Evolutionary conservation across 1,140 invertebrate species (phyloP), one percentile per base, ranked within the genome.

Genomic region (Tetragnatha versicolor): DNA sequence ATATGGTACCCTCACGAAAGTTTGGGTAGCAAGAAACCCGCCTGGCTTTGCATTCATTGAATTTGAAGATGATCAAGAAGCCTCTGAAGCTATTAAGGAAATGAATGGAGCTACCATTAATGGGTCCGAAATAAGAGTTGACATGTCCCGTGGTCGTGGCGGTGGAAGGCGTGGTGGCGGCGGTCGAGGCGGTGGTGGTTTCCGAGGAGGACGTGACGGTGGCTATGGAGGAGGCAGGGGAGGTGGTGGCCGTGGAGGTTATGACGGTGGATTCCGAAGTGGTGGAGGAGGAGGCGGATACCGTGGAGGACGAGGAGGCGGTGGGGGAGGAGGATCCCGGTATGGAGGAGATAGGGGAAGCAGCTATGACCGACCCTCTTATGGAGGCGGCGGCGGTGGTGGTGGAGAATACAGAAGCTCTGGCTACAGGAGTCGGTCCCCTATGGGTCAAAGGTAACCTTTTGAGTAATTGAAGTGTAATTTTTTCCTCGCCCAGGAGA

Each of bases 41-140:
- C 87, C 87, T 27, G 87, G 89, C 1, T 90, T 90, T 85, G 90
- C 89, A 22, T 90, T 90, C 83, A 85, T 90, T 53, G 89, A 90
- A 81, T 90, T 86, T 84, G 89, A 90, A 83, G 88, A 90, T 82
- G 84, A 85, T 31, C 84, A 88, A 47, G 90, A 90, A 84, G 89
- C 89, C 6, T 88, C 88, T 75, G 89, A 90, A 84, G 88, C 89
- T 20, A 87, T 88, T 12, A 84, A 84, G 70, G 85, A 84, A 55
- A 81, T 90, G 51, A 89, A 90, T 84, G 89, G 89, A 6, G 69
- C 73, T n/a, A 79, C 79, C 12, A 68, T 83, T 10, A 83, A 82
- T 76, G 81, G 79, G 9, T 69, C 79, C 27, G 80, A 80, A 33
- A 79, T 83, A 4, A 39, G 83, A 53, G 83, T 83, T n/a, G 83